Evolutionary conservation across 2,113 vertebrate genomes (phyloP).

Genomic region (Pluvianellus socialis): DNA sequence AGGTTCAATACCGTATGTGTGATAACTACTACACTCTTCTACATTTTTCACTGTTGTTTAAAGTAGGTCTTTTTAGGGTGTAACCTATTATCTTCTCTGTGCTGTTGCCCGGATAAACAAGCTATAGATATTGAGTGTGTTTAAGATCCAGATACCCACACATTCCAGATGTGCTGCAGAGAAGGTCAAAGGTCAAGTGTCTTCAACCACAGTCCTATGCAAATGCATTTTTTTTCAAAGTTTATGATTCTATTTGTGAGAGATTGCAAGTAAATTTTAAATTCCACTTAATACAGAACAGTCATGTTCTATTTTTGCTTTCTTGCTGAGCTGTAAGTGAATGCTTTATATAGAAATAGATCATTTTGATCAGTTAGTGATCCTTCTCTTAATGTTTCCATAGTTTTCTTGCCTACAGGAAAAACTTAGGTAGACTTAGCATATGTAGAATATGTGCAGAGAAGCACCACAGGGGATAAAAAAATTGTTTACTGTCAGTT

Average conservation of each 20-base stretch:
- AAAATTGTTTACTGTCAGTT: background rate
- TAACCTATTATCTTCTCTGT: background rate
- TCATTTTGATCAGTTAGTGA: background rate
- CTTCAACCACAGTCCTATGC: background rate
- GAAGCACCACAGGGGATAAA: background rate
- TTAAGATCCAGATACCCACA: background rate
- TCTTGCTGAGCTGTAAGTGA: background rate
- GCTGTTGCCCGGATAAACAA: background rate
- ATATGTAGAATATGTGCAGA: background rate
- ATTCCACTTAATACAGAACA: background rate
- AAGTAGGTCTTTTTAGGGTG: background rate
- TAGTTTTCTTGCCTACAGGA: background rate
- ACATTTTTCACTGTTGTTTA: background rate
- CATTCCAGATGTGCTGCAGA: background rate
- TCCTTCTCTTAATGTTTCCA: background rate
- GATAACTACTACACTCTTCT: background rate
- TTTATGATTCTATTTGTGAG: background rate
- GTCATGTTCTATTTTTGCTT: background rate
- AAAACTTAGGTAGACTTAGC: background rate
- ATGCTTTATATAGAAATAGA: background rate
- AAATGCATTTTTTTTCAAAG: background rate
- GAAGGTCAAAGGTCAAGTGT: background rate
- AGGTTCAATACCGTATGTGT: background rate
- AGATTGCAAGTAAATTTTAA: background rate
- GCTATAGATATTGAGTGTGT: background rate